Percentiles rank a stretch among this genome's conserved stretches.
phyloP scores from a whole-genome alignment of 2,888 invertebrate genomes.

The Mythimna loreyi region DNA sequence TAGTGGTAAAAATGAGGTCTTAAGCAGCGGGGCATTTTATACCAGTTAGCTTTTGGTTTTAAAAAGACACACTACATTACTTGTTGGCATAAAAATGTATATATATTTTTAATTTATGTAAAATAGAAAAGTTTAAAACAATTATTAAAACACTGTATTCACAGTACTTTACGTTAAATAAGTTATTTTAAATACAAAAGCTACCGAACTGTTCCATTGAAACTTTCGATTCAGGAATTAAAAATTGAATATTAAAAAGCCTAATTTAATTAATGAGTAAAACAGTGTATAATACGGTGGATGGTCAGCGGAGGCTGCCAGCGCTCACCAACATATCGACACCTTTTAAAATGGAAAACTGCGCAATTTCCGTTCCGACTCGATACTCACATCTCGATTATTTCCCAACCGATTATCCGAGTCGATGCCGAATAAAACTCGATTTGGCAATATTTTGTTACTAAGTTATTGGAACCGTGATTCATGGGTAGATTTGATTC shows the following conservation, averaged over 20 bases:
- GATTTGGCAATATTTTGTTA: constrained; percentile 70
- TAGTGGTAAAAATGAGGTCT: too few relatives aligned
- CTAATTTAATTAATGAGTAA: constrained; percentile 51
- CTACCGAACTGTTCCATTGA: neutral
- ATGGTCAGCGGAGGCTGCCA: constrained; percentile 13
- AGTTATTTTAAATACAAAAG: neutral
- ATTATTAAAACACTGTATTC: neutral
- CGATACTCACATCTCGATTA: constrained; percentile 81
- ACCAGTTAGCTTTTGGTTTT: too few relatives aligned
- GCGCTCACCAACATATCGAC: constrained; percentile 57
- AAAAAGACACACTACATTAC: too few relatives aligned
- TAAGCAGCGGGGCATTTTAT: too few relatives aligned
- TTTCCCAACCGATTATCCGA: constrained; percentile 81
- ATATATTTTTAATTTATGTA: too few relatives aligned
- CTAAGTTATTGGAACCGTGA: constrained; percentile 56
- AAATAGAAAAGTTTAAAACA: neutral
- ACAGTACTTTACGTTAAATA: neutral
- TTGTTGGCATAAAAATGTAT: too few relatives aligned
- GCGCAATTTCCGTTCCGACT: constrained; percentile 82
- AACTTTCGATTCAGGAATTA: constrained; percentile 30
- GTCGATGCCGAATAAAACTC: constrained; percentile 71
- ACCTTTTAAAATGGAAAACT: constrained; percentile 83
- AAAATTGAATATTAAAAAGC: constrained; percentile 39
- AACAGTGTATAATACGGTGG: constrained; percentile 47
- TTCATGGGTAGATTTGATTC: constrained; percentile 39